Evolutionary conservation across 2,888 invertebrate genomes (phyloP).

Genomic region (Idaea aversata): DNA sequence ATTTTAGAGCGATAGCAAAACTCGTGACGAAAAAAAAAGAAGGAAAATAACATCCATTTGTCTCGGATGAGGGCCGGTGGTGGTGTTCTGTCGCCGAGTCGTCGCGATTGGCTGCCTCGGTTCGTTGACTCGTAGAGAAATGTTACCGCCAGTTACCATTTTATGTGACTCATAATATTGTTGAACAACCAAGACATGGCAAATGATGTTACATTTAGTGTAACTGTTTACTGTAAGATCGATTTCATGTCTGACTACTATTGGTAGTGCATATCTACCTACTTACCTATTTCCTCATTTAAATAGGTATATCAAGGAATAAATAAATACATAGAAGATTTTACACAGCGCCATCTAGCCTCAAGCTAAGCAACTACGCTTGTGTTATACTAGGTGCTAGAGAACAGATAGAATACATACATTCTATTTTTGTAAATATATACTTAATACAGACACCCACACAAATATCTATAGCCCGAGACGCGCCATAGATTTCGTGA

Average conservation of each 20-base stretch:
- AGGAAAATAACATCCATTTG: conserved; percentile 58
- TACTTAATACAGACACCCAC: no score
- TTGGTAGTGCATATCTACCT: background rate
- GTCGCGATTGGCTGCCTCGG: conserved; percentile 58
- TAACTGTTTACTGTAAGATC: background rate
- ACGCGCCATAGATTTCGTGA: no score
- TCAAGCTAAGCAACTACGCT: no score
- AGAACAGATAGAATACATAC: no score
- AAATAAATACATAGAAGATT: no score
- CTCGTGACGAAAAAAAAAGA: conserved; percentile 54
- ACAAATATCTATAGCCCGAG: no score
- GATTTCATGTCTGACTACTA: background rate
- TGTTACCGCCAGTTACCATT: conserved; percentile 14
- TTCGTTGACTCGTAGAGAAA: conserved; percentile 58
- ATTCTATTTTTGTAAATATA: no score
- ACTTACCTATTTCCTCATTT: background rate
- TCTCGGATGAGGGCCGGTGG: conserved; percentile 61
- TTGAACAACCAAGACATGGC: background rate
- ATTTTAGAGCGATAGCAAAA: conserved; percentile 41
- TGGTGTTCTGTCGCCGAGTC: conserved; percentile 32
- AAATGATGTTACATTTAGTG: background rate
- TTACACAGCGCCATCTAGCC: no score
- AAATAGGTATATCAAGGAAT: no score
- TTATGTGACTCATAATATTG: background rate
- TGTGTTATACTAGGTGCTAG: no score